Percentiles rank a stretch among this genome's conserved stretches.
phyloP scores from a whole-genome alignment of 2,888 invertebrate species.

The Drosophila lacicola region DNA sequence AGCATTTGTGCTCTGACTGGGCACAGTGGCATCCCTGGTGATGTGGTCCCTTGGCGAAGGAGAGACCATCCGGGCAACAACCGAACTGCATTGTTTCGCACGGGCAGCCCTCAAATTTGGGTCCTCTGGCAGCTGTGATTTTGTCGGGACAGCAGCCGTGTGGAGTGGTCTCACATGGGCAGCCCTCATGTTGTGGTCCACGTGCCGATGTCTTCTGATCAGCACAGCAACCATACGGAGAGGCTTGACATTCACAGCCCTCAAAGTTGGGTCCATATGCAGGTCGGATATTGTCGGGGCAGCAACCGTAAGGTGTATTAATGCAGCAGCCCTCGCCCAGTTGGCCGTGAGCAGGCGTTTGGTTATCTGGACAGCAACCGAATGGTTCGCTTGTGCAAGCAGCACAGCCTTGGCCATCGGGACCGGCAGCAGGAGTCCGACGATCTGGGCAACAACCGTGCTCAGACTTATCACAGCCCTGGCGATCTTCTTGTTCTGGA shows the following conservation, averaged over 20 bases:
- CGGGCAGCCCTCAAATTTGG: slow-evolving; percentile 92
- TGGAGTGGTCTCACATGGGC: slow-evolving; percentile 90
- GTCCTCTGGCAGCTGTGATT: slow-evolving; percentile 90
- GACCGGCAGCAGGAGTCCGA: slow-evolving; percentile 88
- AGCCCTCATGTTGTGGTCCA: slow-evolving; percentile 92
- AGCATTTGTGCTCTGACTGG: slow-evolving; percentile 92
- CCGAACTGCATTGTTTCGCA: slow-evolving; percentile 95
- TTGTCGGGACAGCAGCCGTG: slow-evolving; percentile 95
- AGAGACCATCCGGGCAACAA: slow-evolving; percentile 94
- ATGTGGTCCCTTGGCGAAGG: slow-evolving; percentile 90
- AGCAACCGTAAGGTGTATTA: slow-evolving; percentile 92
- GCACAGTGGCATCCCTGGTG: slow-evolving; percentile 92
- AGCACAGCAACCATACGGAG: slow-evolving; percentile 94
- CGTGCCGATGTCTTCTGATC: slow-evolving; percentile 92
- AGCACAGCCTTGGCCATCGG: slow-evolving; percentile 90
- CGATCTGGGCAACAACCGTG: slow-evolving; percentile 93
- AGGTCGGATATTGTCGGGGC: slow-evolving; percentile 93
- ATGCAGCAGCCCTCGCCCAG: slow-evolving; percentile 93
- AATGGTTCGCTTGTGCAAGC: slow-evolving; percentile 89
- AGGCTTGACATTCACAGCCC: slow-evolving; percentile 92
- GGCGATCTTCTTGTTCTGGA: slow-evolving; percentile 60
- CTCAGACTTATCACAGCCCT: slow-evolving; percentile 86
- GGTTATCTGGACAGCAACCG: slow-evolving; percentile 95
- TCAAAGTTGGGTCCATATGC: slow-evolving; percentile 92
- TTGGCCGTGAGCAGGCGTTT: slow-evolving; percentile 94